These are phyloP conservation scores for Mesocricetus auratus DNA, from an alignment of 2,113 vertebrate species.

Conservation along the genomic window DNA sequence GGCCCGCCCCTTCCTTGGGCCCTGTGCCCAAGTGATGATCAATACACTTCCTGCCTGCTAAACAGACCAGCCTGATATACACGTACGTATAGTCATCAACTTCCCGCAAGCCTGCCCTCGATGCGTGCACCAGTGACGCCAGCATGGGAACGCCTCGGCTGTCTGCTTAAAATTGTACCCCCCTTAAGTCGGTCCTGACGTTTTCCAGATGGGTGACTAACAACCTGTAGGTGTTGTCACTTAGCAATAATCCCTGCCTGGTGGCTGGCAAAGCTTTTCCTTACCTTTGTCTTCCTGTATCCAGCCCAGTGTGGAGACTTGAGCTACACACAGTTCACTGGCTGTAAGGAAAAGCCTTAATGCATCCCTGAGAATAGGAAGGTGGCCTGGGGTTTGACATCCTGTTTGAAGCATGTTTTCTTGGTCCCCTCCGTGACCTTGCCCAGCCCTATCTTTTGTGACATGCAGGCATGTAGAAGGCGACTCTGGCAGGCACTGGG, in stretches of 20 bases:
- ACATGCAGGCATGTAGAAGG: background rate
- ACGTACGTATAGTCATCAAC: background rate
- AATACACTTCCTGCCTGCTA: constrained; percentile 56
- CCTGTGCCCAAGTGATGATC: constrained; percentile 3
- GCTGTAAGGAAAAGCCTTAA: constrained; percentile 1
- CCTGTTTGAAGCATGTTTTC: constrained; percentile 50
- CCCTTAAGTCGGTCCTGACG: constrained; percentile 53
- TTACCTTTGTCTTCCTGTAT: constrained; percentile 66
- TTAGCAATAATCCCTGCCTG: constrained; percentile 67
- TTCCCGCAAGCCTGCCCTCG: constrained; percentile 59
- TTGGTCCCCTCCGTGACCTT: background rate
- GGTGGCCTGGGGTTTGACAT: constrained; percentile 71
- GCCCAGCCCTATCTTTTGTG: background rate
- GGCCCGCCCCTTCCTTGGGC: constrained; percentile 38
- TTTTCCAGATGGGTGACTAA: constrained; percentile 62
- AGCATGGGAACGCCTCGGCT: constrained; percentile 44
- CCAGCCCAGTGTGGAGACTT: background rate
- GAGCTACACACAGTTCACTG: constrained; percentile 51
- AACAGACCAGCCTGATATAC: constrained; percentile 33
- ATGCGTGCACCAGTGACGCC: background rate
- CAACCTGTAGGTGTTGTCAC: constrained; percentile 58
- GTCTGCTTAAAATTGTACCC: constrained; percentile 62
- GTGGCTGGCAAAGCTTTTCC: constrained; percentile 19
- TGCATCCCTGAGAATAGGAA: background rate
- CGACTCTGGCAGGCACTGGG: constrained; percentile 58